Evolutionary conservation across 2,888 invertebrate species (phyloP).

Genomic region (Plutella xylostella): DNA sequence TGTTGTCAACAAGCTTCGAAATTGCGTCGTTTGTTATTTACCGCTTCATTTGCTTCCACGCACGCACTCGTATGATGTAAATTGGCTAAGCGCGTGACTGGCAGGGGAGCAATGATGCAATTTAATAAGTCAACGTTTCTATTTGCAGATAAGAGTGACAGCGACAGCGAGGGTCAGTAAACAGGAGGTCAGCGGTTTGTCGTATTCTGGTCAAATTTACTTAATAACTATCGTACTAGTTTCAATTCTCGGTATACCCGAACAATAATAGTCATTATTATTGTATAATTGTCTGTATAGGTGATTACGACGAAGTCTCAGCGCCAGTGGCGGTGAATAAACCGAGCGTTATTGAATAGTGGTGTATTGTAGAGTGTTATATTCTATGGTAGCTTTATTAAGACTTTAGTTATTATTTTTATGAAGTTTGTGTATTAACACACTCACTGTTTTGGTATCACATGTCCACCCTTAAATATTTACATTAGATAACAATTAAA

Average conservation of each 20-base stretch:
- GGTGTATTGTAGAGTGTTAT: slow-evolving; percentile 30
- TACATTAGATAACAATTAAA: not conserved
- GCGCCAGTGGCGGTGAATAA: not conserved
- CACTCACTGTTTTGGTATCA: slow-evolving; percentile 62
- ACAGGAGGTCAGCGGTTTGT: slow-evolving; percentile 45
- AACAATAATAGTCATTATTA: slow-evolving; percentile 28
- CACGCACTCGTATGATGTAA: not conserved
- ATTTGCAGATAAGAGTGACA: slow-evolving; percentile 91
- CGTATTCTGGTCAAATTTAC: slow-evolving; percentile 68
- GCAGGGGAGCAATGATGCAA: slow-evolving; percentile 21
- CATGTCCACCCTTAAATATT: slow-evolving; percentile 62
- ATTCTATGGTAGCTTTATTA: slow-evolving; percentile 58
- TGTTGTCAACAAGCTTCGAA: slow-evolving; percentile 3
- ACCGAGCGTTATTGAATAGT: slow-evolving; percentile 1
- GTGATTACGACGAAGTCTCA: not conserved
- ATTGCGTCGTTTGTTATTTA: slow-evolving; percentile 5
- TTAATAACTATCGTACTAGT: slow-evolving; percentile 54
- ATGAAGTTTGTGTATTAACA: slow-evolving; percentile 58
- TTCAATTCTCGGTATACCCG: slow-evolving; percentile 43
- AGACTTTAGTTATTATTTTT: slow-evolving; percentile 28
- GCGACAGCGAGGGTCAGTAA: slow-evolving; percentile 94
- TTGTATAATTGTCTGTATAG: slow-evolving; percentile 9
- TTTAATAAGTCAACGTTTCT: slow-evolving; percentile 20
- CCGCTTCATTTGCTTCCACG: slow-evolving; percentile 2
- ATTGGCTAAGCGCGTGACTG: slow-evolving; percentile 5